phyloP scores from a whole-genome alignment of 30 jellyfish, hydroid and myxozoan genomes.

The Pseudorhiza aurosa region DNA sequence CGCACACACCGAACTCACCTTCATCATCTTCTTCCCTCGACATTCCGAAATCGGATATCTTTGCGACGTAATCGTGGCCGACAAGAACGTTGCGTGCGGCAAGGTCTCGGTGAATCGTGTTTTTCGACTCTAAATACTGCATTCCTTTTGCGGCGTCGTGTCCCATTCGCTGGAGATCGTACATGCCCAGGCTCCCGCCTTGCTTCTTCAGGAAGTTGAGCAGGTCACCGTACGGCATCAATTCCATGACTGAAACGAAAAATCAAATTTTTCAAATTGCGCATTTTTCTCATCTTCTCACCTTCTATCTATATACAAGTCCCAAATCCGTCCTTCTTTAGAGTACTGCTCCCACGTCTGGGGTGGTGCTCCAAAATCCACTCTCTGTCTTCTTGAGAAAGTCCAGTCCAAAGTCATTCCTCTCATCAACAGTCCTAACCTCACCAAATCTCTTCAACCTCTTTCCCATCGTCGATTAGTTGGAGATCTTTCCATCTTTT shows the following conservation, averaged over 20 bases:
- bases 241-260: slow-evolving; percentile 76
- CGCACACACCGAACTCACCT: too few relatives aligned
- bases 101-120: slow-evolving; percentile 88
- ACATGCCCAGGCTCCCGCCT: slow-evolving; percentile 53
- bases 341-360: too few relatives aligned
- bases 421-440: too few relatives aligned
- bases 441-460: too few relatives aligned
- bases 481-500: too few relatives aligned
- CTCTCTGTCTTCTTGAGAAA: too few relatives aligned
- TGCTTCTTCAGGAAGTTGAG: slow-evolving; percentile 65
- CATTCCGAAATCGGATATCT: slow-evolving; percentile 95
- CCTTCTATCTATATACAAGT: too few relatives aligned
- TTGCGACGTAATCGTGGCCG: slow-evolving; percentile 57
- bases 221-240: slow-evolving; percentile 88
- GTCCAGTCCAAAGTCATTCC: too few relatives aligned
- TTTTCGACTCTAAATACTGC: slow-evolving; percentile 79
- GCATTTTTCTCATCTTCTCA: too few relatives aligned
- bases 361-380: too few relatives aligned
- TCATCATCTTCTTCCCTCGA: slow-evolving; percentile 96
- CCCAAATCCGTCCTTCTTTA: too few relatives aligned
- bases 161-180: slow-evolving; percentile 48
- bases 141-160: slow-evolving; percentile 86
- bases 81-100: slow-evolving; percentile 95
- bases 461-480: too few relatives aligned
- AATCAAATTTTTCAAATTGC: background rate